These are phyloP conservation scores for Epizoanthus rinbou DNA, from an alignment of 92 coral and sea anemone genomes.

Conservation along the genomic window DNA sequence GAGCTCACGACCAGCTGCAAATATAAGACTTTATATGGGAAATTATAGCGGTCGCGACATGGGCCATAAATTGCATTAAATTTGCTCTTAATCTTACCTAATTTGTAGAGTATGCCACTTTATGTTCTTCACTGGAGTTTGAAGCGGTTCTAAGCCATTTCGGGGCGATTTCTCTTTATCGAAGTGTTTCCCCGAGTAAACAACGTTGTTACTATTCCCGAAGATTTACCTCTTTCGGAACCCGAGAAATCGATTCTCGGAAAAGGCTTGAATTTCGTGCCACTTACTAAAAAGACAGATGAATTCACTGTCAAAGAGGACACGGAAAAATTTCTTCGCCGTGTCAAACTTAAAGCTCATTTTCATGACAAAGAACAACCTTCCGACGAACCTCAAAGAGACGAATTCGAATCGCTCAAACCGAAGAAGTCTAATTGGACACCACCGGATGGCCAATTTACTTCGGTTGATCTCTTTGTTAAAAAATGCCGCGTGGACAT, in stretches of 20 bases:
- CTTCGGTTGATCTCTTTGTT: neutral
- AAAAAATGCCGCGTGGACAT: constrained; percentile 35
- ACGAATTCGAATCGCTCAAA: constrained; percentile 24
- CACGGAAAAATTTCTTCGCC: neutral
- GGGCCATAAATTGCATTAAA: neutral
- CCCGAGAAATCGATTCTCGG: no score
- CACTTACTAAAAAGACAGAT: neutral
- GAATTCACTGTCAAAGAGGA: constrained; percentile 5
- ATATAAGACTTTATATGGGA: constrained; percentile 1
- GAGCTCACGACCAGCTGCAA: constrained; percentile 3
- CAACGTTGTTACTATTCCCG: no score
- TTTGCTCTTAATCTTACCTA: neutral
- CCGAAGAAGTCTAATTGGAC: neutral
- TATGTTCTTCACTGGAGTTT: neutral
- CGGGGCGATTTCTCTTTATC: neutral
- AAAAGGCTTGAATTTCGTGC: no score
- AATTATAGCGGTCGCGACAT: neutral
- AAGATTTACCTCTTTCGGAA: no score
- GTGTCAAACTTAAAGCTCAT: constrained; percentile 2
- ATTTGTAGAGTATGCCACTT: constrained; percentile 2
- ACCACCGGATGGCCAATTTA: neutral
- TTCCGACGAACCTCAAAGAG: neutral
- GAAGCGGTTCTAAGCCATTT: constrained; percentile 9
- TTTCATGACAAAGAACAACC: neutral
- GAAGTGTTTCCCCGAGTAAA: neutral